Evolutionary conservation across 2,888 invertebrate species (phyloP).

Genomic region (Prosapia bicincta): DNA sequence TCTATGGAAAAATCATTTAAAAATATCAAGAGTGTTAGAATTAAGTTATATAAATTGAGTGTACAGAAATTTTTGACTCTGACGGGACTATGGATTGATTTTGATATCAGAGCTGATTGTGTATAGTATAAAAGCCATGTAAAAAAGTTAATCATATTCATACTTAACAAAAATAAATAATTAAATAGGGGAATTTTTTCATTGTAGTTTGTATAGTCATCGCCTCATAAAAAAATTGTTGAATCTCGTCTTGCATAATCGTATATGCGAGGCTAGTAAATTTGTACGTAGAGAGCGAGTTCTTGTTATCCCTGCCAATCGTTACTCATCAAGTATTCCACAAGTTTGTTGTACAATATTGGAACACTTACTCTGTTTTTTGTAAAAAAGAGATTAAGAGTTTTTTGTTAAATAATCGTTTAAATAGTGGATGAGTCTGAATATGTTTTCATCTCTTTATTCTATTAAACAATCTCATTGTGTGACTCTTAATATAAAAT

Average conservation of each 20-base stretch:
- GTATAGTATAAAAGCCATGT: constrained; percentile 25
- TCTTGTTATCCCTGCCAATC: constrained; percentile 29
- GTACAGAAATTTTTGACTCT: background rate
- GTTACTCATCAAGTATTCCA: constrained; percentile 24
- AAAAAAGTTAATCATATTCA: constrained; percentile 21
- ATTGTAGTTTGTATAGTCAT: constrained; percentile 30
- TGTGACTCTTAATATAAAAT: constrained; percentile 17
- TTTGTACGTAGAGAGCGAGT: constrained; percentile 25
- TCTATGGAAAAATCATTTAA: background rate
- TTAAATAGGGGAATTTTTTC: constrained; percentile 24
- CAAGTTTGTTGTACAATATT: constrained; percentile 25
- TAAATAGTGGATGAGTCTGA: constrained; percentile 25
- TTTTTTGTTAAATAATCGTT: constrained; percentile 14
- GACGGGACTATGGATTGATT: background rate
- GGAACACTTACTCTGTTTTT: constrained; percentile 16
- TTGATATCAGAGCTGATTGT: constrained; percentile 20
- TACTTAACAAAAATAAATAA: constrained; percentile 25
- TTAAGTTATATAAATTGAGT: background rate
- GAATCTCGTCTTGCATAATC: constrained; percentile 5
- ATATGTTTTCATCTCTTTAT: constrained; percentile 28
- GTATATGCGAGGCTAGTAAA: constrained; percentile 10
- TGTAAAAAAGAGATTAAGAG: constrained; percentile 22
- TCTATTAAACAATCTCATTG: constrained; percentile 30
- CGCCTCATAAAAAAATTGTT: constrained; percentile 19
- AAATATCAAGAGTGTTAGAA: background rate